Base-by-base conservation (phyloP, 2,113 vertebrate species). In the Turdus rufiventris region DNA sequence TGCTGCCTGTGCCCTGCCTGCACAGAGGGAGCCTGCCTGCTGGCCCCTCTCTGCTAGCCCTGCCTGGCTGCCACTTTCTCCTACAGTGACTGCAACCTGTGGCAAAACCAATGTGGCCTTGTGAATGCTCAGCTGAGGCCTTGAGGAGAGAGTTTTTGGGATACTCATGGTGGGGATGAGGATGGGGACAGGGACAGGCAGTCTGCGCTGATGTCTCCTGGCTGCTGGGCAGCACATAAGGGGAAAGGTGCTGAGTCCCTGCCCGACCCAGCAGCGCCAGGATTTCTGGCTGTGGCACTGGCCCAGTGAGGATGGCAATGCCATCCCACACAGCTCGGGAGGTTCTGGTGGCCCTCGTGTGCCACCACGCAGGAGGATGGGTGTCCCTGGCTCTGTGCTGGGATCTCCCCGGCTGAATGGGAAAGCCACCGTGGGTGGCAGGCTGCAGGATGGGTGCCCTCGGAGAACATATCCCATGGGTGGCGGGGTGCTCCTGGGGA, bases 31-130 rank as follows among this genome's bases (percentile, higher is more conserved):
- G 20, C 15, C 60, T 73, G 66, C 73, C 77, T 14, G 53, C 53
- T 13, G 33, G 5, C 21, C 34, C 33, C 33, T 40, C 34, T 11
- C 47, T 0, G 0, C 28, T 1, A 33, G 36, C 57, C 80, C 63
- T 24, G 31, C 4, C n/a, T 14, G 80, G 58, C 43, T 31, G 23
- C 60, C 5, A 1, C 21, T 56, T 16, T 38, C 20, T 5, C 62
- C 75, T 1, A 0, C 19, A 5, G 18, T 2, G 79, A 2, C 36
- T 1, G 7, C 2, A 3, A n/a, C 47, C 1, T 3, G 3, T 13
- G 48, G 51, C 2, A 16, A 26, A 60, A 38, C 10, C 21, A 12
- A 28, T 2, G 0, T 0, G 13, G 33, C 48, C 42, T 14, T 0
- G 10, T 3, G 2, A 18, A 11, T 10, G 24, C 70, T 82, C 66